Evolutionary conservation across 1,140 invertebrate genomes (phyloP).

Genomic region (Lutraria rhynchaena): DNA sequence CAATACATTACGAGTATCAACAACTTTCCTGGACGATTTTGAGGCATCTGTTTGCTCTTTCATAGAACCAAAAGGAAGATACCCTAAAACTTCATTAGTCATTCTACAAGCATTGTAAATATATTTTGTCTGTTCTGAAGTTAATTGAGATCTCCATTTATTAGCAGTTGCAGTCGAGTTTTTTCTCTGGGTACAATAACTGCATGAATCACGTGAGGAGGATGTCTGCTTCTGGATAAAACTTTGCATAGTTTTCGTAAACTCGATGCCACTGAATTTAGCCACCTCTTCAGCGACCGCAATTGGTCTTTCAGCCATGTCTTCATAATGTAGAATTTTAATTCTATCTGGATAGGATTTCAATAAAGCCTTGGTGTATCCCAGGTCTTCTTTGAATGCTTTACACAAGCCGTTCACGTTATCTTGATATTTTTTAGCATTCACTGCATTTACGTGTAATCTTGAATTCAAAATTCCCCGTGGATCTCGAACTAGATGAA

Average conservation of each 20-base stretch:
- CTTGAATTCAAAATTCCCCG: constrained; percentile 29
- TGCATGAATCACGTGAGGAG: constrained; percentile 7
- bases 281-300: background rate
- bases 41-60: background rate
- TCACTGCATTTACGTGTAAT: background rate
- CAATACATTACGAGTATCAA: background rate
- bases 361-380: constrained; percentile 9
- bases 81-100: constrained; percentile 25
- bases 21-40: background rate
- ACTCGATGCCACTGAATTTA: constrained; percentile 20
- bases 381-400: background rate
- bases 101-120: constrained; percentile 18
- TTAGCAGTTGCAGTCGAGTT: constrained; percentile 14
- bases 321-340: constrained; percentile 18
- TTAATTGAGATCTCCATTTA: constrained; percentile 20
- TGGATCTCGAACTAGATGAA: constrained; percentile 44
- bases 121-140: background rate
- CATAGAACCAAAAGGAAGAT: constrained; percentile 14
- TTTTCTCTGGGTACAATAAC: constrained; percentile 37
- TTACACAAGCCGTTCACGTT: background rate
- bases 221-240: constrained; percentile 1
- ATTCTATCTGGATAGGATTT: constrained; percentile 3
- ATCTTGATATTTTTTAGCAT: background rate
- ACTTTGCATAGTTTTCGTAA: constrained; percentile 8
- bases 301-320: constrained; percentile 34